A percentile compares a stretch with the other conserved stretches of the same genome.
Evolutionary conservation across 37 sponge, comb jelly and placozoan genomes (phyloP).

Genomic region (Beroe ovata): DNA sequence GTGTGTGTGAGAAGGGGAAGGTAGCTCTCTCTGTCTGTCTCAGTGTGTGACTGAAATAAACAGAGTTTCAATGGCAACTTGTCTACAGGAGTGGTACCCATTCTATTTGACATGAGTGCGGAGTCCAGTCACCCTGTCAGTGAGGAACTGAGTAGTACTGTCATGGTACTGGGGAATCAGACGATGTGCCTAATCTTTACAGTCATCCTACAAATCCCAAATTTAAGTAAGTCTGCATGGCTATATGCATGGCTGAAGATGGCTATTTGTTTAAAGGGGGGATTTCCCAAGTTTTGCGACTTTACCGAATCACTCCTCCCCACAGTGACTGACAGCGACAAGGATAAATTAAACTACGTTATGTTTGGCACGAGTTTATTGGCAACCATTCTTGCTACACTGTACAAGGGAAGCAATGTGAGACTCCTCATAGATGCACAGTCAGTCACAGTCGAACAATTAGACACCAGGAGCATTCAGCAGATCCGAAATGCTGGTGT

Average conservation of each 20-base stretch:
- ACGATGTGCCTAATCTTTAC: constrained; percentile 32
- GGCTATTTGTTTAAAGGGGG: no score
- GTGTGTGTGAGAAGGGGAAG: no score
- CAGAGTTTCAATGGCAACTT: no score
- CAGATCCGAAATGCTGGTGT: constrained; percentile 51
- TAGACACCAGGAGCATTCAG: constrained; percentile 52
- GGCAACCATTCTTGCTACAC: not conserved
- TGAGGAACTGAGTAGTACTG: constrained; percentile 48
- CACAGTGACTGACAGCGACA: constrained; percentile 50
- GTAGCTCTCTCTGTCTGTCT: no score
- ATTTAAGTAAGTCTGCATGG: not conserved
- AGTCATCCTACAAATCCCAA: constrained; percentile 11
- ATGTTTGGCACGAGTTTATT: not conserved
- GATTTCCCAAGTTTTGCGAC: no score
- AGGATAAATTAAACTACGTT: constrained; percentile 58
- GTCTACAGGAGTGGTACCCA: constrained; percentile 40
- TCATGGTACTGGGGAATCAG: constrained; percentile 58
- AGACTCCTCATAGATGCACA: constrained; percentile 6
- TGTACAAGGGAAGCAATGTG: not conserved
- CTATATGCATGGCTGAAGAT: no score
- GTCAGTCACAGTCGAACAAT: constrained; percentile 25
- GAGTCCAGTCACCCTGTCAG: constrained; percentile 65
- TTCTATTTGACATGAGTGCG: constrained; percentile 59
- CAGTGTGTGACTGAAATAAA: no score
- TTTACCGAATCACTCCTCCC: no score